Evolutionary conservation across 2,888 invertebrate species (phyloP), one percentile per base, ranked within the genome.

Genomic region (Plagiodera versicolora): DNA sequence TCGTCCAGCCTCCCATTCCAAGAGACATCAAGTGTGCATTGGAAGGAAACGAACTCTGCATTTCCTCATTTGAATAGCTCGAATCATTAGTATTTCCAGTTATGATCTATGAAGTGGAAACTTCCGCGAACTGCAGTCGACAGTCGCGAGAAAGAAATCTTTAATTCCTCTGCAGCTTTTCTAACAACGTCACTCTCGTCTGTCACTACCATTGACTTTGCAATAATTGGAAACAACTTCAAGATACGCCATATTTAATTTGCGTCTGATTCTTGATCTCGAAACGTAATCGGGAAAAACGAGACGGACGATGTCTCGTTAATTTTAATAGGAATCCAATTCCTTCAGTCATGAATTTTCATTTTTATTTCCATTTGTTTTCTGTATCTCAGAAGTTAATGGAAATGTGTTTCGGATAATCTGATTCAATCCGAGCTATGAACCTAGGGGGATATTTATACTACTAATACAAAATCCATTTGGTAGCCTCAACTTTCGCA

Each of bases 171-270:
- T 48, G 53, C 19, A 56, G 60, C 57, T 49, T 46, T 60, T 50
- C 54, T 45, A 39, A 49, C 52, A 67, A 73, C 65, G 72, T 71
- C 70, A 69, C 68, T 69, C 63, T 71, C 66, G 72, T 73, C 76
- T 73, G 78, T 78, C 77, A 76, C 71, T 74, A 73, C 75, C 77
- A 78, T 78, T 76, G 77, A 77, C 77, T 72, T 72, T 67, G 72
- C 74, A 77, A 77, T 78, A 78, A 78, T 78, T 78, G 78, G 75
- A 77, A 75, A 74, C 71, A 71, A 73, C 71, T 73, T 71, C 73
- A 75, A 73, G 73, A 70, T 74, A 74, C 69, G 72, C 67, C 64
- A 73, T 74, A 69, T 74, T 74, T 74, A 77, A 77, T 76, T 77
- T 76, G 74, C 77, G 76, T 76, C 76, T 75, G 76, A 77, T 76